A percentile compares a stretch with the other conserved stretches of the same genome.
Conservation (phyloP, 1,140 invertebrate species). For the Stegodyphus mimosarum region DNA sequence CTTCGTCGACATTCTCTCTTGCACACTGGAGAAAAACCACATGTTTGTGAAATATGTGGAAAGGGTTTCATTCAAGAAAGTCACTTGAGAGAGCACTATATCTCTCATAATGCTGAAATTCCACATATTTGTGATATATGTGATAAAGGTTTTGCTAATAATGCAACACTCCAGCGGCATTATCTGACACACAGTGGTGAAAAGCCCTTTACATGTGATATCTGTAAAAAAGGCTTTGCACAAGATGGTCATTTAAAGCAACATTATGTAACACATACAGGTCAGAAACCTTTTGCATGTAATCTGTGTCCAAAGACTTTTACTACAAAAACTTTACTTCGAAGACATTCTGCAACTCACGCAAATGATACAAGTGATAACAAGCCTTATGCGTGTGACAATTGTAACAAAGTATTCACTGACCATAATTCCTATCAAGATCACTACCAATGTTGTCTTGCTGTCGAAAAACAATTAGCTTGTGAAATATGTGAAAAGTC, state of each 20-base stretch:
- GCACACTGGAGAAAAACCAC: conserved; percentile 41
- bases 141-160: conserved; percentile 42
- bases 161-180: conserved; percentile 32
- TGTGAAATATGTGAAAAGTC: conserved; percentile 43
- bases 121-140: conserved; percentile 45
- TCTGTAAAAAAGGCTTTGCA: conserved; percentile 29
- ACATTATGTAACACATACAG: conserved; percentile 32
- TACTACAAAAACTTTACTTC: conserved; percentile 27
- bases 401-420: conserved; percentile 14
- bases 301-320: conserved; percentile 21
- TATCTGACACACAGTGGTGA: conserved; percentile 22
- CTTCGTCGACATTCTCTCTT: conserved; percentile 12
- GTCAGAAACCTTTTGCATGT: conserved; percentile 30
- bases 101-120: conserved; percentile 51
- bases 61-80: conserved; percentile 52
- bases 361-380: neutral
- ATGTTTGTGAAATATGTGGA: conserved; percentile 41
- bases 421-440: conserved; percentile 17
- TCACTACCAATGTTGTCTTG: conserved; percentile 30
- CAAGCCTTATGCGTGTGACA: conserved; percentile 14
- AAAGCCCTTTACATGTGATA: conserved; percentile 21
- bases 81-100: conserved; percentile 45
- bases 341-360: conserved; percentile 18
- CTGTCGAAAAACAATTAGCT: conserved; percentile 33
- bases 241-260: conserved; percentile 44